phyloP scores from a whole-genome alignment of 2,797 vertebrate species.

The Columba guinea region DNA sequence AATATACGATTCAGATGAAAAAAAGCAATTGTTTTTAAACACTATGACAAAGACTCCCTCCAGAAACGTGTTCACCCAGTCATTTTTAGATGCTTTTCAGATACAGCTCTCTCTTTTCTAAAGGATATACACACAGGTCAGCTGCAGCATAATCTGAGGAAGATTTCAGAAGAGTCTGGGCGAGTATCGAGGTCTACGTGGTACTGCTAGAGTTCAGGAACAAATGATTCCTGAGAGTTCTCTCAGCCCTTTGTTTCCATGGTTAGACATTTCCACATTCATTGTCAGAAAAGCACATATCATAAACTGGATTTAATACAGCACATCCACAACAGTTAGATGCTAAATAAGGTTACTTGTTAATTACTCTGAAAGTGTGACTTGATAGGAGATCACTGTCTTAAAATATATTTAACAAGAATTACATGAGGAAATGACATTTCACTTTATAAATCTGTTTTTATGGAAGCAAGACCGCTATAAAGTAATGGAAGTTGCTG shows the following conservation, averaged over 20 bases:
- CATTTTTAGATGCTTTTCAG: neutral
- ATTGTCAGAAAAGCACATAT: neutral
- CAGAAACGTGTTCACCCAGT: neutral
- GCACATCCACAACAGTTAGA: neutral
- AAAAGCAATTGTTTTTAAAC: conserved; percentile 59
- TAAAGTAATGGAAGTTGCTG: neutral
- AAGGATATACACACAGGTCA: neutral
- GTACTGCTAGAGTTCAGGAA: neutral
- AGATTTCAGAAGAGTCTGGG: neutral
- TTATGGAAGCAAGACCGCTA: neutral
- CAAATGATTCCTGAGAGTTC: neutral
- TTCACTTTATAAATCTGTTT: conserved; percentile 8
- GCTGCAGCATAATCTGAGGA: neutral
- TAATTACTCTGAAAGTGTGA: neutral
- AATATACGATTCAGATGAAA: conserved; percentile 49
- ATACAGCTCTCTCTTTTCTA: neutral
- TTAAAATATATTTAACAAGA: conserved; percentile 22
- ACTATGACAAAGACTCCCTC: neutral
- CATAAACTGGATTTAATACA: neutral
- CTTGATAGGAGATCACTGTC: neutral
- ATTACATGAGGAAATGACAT: conserved; percentile 20
- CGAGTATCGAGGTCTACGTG: rapidly evolving
- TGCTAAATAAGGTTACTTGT: neutral
- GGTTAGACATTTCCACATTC: neutral
- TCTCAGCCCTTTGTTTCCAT: neutral